phyloP scores from a whole-genome alignment of 2,113 vertebrate species.

The Castor canadensis region DNA sequence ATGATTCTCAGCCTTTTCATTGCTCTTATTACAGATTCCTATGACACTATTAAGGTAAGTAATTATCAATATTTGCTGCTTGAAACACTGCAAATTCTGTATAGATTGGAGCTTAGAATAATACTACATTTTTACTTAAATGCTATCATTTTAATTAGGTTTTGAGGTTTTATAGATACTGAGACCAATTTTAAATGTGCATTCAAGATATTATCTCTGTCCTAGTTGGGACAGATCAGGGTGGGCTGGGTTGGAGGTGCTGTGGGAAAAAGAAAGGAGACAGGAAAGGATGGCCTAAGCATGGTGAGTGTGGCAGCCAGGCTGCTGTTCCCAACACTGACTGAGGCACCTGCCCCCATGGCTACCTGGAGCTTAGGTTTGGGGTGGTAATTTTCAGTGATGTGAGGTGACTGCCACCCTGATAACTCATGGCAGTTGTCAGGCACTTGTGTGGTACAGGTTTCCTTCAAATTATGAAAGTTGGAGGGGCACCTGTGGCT shows the following conservation, averaged over 20 bases:
- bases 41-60: constrained; percentile 97
- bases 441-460: accelerated
- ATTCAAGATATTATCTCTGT: not conserved
- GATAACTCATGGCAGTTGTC: not conserved
- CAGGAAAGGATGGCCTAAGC: not conserved
- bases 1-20: constrained; percentile 99
- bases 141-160: not conserved
- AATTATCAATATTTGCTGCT: not conserved
- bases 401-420: not conserved
- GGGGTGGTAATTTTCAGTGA: not conserved
- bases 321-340: no score
- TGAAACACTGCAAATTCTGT: not conserved
- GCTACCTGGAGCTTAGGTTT: not conserved
- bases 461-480: not conserved
- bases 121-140: not conserved
- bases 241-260: not conserved
- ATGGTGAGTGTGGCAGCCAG: not conserved
- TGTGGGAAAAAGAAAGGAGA: not conserved
- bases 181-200: not conserved
- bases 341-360: no score
- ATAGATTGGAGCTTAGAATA: not conserved
- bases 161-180: not conserved
- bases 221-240: not conserved
- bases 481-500: no score
- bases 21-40: constrained; percentile 96